phyloP scores from a whole-genome alignment of 2,113 vertebrate genomes.

The Hucho hucho region DNA sequence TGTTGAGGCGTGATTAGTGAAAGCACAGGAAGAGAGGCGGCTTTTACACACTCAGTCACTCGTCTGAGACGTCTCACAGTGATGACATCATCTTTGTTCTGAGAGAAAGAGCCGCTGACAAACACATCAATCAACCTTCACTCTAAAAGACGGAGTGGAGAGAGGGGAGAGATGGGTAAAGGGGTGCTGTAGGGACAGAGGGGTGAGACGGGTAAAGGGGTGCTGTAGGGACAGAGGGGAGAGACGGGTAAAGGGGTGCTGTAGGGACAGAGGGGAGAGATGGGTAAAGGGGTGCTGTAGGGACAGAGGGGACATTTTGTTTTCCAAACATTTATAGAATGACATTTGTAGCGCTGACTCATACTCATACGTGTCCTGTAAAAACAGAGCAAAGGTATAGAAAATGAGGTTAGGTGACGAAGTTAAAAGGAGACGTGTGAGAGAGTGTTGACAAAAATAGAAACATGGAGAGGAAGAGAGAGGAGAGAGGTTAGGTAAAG shows the following conservation, averaged over 20 bases:
- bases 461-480: no score
- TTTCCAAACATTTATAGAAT: not conserved
- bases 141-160: not conserved
- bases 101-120: not conserved
- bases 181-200: no score
- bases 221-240: no score
- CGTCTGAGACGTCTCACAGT: not conserved
- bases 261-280: no score
- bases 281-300: no score
- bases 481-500: no score
- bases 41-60: not conserved
- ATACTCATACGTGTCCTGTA: not conserved
- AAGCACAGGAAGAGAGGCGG: not conserved
- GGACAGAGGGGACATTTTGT: no score
- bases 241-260: no score
- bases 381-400: no score
- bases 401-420: no score
- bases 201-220: not conserved
- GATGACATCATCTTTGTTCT: conserved; percentile 3
- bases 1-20: not conserved
- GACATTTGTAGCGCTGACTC: not conserved
- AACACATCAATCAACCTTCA: not conserved
- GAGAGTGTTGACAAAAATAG: no score
- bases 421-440: no score
- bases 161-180: not conserved